Conservation (phyloP, 2,888 invertebrate species). For the Creontiades dilutus region DNA sequence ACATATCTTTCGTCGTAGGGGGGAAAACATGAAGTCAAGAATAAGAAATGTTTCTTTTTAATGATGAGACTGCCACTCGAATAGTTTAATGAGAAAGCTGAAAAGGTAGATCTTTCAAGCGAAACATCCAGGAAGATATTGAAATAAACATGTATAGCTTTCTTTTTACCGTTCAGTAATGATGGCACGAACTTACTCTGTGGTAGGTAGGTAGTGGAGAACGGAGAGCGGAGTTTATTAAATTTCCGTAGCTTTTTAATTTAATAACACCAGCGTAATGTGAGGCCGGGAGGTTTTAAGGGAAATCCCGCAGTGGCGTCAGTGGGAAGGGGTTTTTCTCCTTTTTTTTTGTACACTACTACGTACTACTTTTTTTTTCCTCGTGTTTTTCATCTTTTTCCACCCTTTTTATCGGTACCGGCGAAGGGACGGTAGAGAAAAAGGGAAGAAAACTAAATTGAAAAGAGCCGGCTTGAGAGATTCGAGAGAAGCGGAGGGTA, state of each 20-base stretch:
- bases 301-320: slow-evolving; percentile 23
- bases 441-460: slow-evolving; percentile 17
- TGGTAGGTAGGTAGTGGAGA: not conserved
- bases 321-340: not conserved
- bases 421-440: not conserved
- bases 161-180: not conserved
- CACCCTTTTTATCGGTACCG: not conserved
- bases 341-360: not conserved
- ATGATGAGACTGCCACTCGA: too few species aligned
- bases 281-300: slow-evolving; percentile 30
- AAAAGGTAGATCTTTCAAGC: too few species aligned
- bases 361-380: slow-evolving; percentile 10
- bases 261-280: slow-evolving; percentile 42
- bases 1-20: too few species aligned
- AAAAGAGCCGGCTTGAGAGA: slow-evolving; percentile 21
- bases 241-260: slow-evolving; percentile 39
- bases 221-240: slow-evolving; percentile 12
- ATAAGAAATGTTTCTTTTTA: too few species aligned
- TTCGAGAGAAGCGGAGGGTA: not conserved
- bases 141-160: too few species aligned
- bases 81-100: too few species aligned
- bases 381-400: not conserved
- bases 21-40: too few species aligned
- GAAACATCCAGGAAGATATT: too few species aligned
- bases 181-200: not conserved